A percentile compares a stretch with the other conserved stretches of the same genome.
Conservation (phyloP, 2,113 vertebrate genomes). For the Paradoxurus hermaphroditus region DNA sequence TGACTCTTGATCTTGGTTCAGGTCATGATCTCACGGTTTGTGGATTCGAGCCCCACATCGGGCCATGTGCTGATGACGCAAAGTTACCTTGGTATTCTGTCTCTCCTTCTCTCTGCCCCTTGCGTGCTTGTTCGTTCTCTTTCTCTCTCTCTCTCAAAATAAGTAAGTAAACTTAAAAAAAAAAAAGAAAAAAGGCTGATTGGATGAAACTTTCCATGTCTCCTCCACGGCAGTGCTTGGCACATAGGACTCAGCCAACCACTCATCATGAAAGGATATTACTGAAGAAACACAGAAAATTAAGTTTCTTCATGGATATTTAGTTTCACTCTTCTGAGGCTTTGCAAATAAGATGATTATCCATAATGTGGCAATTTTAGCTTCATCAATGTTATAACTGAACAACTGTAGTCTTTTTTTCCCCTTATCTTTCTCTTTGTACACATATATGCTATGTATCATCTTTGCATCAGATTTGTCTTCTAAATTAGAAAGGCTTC, state of each 20-base stretch:
- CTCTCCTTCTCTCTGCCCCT: too few species aligned
- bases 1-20: too few species aligned
- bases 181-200: conserved; percentile 66
- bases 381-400: conserved; percentile 75
- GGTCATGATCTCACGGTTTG: too few species aligned
- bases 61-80: too few species aligned
- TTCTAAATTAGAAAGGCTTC: conserved; percentile 26
- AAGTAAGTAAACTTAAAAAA: too few species aligned
- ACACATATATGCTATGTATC: conserved; percentile 56
- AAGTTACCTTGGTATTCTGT: too few species aligned
- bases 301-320: conserved; percentile 77
- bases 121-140: too few species aligned
- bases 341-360: conserved; percentile 82
- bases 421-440: conserved; percentile 70
- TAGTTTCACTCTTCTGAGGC: conserved; percentile 73
- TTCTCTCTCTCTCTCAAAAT: too few species aligned
- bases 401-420: conserved; percentile 69
- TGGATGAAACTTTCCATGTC: conserved; percentile 76
- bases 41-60: too few species aligned
- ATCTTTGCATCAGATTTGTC: conserved; percentile 63
- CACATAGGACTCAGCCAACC: conserved; percentile 67
- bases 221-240: conserved; percentile 72
- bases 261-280: conserved; percentile 74
- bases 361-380: conserved; percentile 77
- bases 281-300: conserved; percentile 75